Evolutionary conservation across 2,113 vertebrate species (phyloP).

Genomic region (Tinamus guttatus): DNA sequence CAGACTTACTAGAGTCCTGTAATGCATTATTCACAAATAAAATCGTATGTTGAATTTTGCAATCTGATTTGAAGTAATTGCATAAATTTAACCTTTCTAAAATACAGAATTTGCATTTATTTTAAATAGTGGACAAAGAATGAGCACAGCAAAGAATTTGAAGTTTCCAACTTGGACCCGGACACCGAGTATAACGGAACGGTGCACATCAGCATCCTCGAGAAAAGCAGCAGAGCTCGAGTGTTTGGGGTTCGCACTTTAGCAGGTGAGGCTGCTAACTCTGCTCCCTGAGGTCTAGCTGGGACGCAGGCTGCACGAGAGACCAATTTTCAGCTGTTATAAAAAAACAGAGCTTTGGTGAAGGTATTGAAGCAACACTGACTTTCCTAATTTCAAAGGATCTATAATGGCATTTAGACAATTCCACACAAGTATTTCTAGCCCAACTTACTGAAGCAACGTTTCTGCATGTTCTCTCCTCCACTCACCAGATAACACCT

Average conservation of each 20-base stretch:
- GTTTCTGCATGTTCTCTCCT: not conserved
- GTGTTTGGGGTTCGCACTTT: slow-evolving; percentile 72
- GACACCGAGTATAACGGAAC: slow-evolving; percentile 74
- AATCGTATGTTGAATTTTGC: not conserved
- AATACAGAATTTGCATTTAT: not conserved
- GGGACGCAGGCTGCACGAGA: not conserved
- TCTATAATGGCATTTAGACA: not conserved
- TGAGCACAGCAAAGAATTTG: slow-evolving; percentile 65
- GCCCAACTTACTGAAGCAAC: not conserved
- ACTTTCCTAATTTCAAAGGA: not conserved
- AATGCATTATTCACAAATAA: not conserved
- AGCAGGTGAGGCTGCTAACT: slow-evolving; percentile 68
- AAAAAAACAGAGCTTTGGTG: not conserved
- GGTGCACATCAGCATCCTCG: not conserved
- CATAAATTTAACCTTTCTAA: not conserved
- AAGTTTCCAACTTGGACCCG: slow-evolving; percentile 73
- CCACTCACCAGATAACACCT: slow-evolving; percentile 64
- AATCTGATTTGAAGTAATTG: not conserved
- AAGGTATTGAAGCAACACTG: not conserved
- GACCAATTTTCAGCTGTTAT: not conserved
- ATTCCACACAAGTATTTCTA: not conserved
- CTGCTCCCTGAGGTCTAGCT: not conserved
- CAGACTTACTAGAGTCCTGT: not conserved
- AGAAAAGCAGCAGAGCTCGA: slow-evolving; percentile 62
- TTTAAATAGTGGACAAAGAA: slow-evolving; percentile 57